Base-by-base conservation (phyloP, 2,797 vertebrate species). In the Scolopax bukidnonensis region DNA sequence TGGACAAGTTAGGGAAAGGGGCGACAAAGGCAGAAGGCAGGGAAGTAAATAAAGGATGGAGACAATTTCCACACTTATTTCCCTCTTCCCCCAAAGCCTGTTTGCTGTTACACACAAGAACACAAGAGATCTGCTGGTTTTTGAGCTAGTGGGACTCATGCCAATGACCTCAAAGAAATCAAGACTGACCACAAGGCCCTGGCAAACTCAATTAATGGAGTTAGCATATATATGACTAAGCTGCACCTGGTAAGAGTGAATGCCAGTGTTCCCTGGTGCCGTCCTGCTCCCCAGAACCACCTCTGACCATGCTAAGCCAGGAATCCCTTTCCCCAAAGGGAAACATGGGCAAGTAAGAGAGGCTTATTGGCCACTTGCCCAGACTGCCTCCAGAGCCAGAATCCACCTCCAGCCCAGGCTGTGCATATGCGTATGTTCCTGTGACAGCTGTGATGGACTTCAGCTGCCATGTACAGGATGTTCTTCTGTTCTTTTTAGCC, bases 401-500 rank as follows among this genome's bases (percentile, higher is more conserved):
- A 96, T 92, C 77, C 76, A 90, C 87, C 91, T 90, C 82, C 87
- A 93, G 78, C 50, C 56, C 67, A 74, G 60, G 78, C 73, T 83
- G 68, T 17, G 11, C 36, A 36, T 36, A 36, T 30, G 60, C 8
- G 5, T 63, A 32, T 64, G 83, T 83, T 78, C 67, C 41, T 53
- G 30, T 79, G 75, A 84, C 80, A 95, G 87, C 92, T 95, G 93
- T 81, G 82, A 87, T 73, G 96, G 94, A 92, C 93, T 93, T 95
- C 69, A 93, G 86, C 91, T 83, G 81, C 86, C 88, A 33, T 4
- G 78, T 48, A 47, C 82, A 86, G 67, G 84, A 87, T 93, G 95
- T 23, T 92, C 93, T 84, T 93, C 96, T 93, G 95, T 23, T 92
- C 93, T 84, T 93, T 96, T 95, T 68, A 94, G 67, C 95, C 90